Percentiles rank a stretch among this genome's conserved stretches.
Evolutionary conservation across 53 echinoderm and acorn worm species (phyloP).

Genomic region (Hippasteria phrygiana): DNA sequence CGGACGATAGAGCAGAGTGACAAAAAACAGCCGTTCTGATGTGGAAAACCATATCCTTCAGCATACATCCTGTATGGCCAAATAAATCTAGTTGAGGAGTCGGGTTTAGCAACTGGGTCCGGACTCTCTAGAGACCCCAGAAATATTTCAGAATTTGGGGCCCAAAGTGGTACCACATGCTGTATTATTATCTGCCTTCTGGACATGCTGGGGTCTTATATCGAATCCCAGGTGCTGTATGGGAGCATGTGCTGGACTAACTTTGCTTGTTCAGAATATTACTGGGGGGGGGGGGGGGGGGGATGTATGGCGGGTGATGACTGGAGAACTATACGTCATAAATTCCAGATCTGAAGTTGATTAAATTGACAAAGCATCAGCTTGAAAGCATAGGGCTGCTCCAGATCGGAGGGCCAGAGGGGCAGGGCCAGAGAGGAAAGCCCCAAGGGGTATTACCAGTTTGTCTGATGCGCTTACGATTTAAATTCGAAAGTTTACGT

Average conservation of each 20-base stretch:
- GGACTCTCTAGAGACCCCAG: not conserved
- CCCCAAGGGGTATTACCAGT: no score
- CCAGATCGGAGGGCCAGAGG: no score
- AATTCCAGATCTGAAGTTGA: not conserved
- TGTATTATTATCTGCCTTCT: conserved; percentile 6
- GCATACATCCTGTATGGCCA: not conserved
- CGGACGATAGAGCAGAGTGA: no score
- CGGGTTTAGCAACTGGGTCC: not conserved
- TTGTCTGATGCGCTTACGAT: no score
- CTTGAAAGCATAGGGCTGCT: no score
- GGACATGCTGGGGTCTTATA: not conserved
- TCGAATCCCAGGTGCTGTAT: not conserved
- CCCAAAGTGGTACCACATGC: conserved; percentile 29
- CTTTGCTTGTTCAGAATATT: not conserved
- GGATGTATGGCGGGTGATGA: not conserved
- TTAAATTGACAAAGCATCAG: not conserved
- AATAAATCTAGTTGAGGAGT: not conserved
- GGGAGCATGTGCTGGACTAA: not conserved
- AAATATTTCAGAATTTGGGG: conserved; percentile 25
- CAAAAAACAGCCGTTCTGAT: no score
- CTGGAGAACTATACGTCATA: not conserved
- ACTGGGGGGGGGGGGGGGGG: not conserved
- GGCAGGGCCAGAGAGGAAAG: no score
- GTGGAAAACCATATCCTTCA: no score
- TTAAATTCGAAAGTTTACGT: no score